Evolutionary conservation across 2,888 invertebrate genomes (phyloP), one percentile per base, ranked within the genome.

Genomic region (Macroteleia sp.): DNA sequence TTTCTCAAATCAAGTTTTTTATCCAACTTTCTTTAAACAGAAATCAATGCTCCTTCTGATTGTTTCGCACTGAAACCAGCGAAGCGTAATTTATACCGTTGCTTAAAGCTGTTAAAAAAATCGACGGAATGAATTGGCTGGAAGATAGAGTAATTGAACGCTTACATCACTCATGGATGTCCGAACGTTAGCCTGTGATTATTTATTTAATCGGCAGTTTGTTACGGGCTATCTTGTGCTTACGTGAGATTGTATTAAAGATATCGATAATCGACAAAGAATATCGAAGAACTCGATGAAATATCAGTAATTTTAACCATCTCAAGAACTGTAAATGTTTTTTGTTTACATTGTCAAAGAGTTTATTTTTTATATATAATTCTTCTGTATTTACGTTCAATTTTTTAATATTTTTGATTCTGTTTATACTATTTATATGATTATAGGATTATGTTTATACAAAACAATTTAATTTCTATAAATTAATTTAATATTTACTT

Each of bases 91-190:
- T 50, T 52, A 46, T 50, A 46, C 34, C 19, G 34, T 6, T 56
- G 56, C 41, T 56, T 39, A 64, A 56, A 34, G 48, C 39, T 64
- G 62, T 62, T 62, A 50, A 39, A 73, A 73, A 64, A 73, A 64
- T 73, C 14, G 6, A 16, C 12, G 34, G 48, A 57, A 64, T 73
- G 48, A 73, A 73, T 73, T 73, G 56, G 73, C 56, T 73, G 56
- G 25, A 64, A 57, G 73, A 73, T 73, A 64, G 57, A 73, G 73
- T 73, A 73, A 73, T 73, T 73, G 73, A 73, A 73, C 64, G 57
- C 64, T 57, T 73, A 64, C 62, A 57, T 50, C 73, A 42, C 56
- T 30, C 56, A 39, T 54, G 46, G 56, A 64, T 48, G 56, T 73
- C 39, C 16, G 64, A 64, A 57, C 62, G 71, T 56, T 56, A 73